These are phyloP conservation scores for Ophthalmolycus amberensis DNA, from an alignment of 2,113 vertebrate genomes.

Conservation along the genomic window DNA sequence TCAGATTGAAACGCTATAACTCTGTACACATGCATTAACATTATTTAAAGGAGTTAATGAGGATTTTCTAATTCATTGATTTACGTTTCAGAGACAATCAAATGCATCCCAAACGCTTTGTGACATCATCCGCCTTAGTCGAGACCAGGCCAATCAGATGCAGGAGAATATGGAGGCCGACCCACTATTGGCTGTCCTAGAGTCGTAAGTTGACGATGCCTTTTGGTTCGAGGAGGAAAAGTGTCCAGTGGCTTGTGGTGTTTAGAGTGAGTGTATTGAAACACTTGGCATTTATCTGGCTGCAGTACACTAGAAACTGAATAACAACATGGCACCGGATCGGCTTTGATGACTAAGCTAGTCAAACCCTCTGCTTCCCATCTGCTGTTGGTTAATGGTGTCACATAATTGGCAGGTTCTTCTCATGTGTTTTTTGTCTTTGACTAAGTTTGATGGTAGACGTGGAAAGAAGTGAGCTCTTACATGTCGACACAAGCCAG, in stretches of 20 bases:
- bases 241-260: background rate
- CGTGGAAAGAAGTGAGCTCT: background rate
- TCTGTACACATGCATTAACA: background rate
- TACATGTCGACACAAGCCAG: background rate
- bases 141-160: conserved; percentile 94
- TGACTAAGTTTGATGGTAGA: background rate
- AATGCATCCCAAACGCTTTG: conserved; percentile 97
- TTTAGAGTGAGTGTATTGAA: background rate
- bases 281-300: background rate
- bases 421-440: background rate
- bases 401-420: background rate
- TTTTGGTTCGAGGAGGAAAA: background rate
- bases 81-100: conserved; percentile 90
- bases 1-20: background rate
- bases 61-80: conserved; percentile 1
- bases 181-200: conserved; percentile 90
- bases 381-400: background rate
- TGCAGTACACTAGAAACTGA: background rate
- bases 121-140: conserved; percentile 94
- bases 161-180: conserved; percentile 90
- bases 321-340: background rate
- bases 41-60: background rate
- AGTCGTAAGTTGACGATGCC: conserved; percentile 89
- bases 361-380: background rate
- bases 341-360: background rate